Conservation (phyloP, 2,888 invertebrate genomes). For the Leucophora obtusa region DNA sequence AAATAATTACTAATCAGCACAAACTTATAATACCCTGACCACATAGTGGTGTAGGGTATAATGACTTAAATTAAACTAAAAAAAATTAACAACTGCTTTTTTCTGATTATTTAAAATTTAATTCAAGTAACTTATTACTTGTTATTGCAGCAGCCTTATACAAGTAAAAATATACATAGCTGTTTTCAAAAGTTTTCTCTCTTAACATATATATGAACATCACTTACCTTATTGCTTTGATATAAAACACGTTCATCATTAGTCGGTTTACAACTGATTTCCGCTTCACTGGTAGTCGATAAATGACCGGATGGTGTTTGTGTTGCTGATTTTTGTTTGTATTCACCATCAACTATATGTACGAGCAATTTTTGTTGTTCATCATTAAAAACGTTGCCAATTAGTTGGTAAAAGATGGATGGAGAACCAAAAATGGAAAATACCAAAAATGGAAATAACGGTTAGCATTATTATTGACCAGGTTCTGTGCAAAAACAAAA, state of each 20-base stretch:
- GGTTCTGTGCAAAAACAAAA: neutral
- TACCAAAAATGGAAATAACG: conserved; percentile 28
- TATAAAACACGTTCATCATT: conserved; percentile 73
- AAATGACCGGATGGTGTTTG: conserved; percentile 83
- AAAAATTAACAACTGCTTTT: too few species aligned
- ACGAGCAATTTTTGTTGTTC: conserved; percentile 53
- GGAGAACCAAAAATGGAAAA: conserved; percentile 3
- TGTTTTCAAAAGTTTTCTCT: neutral
- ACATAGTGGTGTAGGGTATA: too few species aligned
- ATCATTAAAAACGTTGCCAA: conserved; percentile 54
- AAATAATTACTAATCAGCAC: too few species aligned
- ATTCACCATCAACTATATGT: conserved; percentile 82
- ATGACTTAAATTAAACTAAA: too few species aligned
- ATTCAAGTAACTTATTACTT: too few species aligned
- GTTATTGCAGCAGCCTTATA: neutral
- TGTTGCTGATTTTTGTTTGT: conserved; percentile 85
- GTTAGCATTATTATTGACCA: conserved; percentile 24
- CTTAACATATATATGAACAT: neutral
- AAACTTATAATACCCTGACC: too few species aligned
- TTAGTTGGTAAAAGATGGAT: conserved; percentile 40
- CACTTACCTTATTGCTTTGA: conserved; percentile 75
- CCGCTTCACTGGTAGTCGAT: conserved; percentile 78
- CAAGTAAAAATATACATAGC: neutral
- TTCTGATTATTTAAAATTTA: too few species aligned
- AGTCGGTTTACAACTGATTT: conserved; percentile 77